Base-by-base conservation (phyloP, 2,888 invertebrate species). In the Steinernema carpocapsae region DNA sequence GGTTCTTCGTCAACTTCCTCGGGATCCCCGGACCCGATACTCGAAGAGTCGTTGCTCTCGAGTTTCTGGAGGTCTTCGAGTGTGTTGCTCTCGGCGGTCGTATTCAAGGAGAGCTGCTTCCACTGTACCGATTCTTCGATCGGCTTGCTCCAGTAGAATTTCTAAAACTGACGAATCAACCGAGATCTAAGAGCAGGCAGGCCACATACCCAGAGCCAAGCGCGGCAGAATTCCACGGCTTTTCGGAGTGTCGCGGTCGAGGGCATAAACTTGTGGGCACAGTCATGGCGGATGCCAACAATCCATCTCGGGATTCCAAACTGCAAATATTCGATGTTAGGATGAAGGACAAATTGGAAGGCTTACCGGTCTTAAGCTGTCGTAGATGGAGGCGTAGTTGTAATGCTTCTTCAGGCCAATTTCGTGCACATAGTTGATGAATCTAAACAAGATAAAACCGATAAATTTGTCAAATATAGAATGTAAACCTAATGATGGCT, bases 91-190 rank as follows among this genome's bases (percentile, higher is more conserved):
- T 6, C 4, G 14, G 22, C 6, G 6, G 22, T 56, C 6, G 6
- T 19, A 19, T 51, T 19, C 6, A 19, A 10, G 17, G 12, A 19
- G 19, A 51, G 10, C 19, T 51, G 51, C 19, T 19, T 10, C 51
- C 51, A 51, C 51, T 51, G 51, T 6, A 51, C 51, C 14, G 51
- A 51, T 51, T 51, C 51, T 51, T 51, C 51, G 19, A 51, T 51
- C 14, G 51, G 51, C 51, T 51, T 51, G 51, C 19, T 19, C 51
- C 51, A 51, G 51, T 51, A 51, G 17, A 10, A 51, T 19, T 51
- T 10, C 51, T 51, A 51, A 51, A 19, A 19, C 51, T 51, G 51
- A 10, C 17, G 6, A 43, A 43, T 43, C 14, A 43, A 43, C 7
- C 7, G 14, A 43, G 43, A 7, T 43, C 10, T 14, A n/a, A n/a